Conservation (phyloP, 2,113 vertebrate genomes). For the Pluvialis apricaria region DNA sequence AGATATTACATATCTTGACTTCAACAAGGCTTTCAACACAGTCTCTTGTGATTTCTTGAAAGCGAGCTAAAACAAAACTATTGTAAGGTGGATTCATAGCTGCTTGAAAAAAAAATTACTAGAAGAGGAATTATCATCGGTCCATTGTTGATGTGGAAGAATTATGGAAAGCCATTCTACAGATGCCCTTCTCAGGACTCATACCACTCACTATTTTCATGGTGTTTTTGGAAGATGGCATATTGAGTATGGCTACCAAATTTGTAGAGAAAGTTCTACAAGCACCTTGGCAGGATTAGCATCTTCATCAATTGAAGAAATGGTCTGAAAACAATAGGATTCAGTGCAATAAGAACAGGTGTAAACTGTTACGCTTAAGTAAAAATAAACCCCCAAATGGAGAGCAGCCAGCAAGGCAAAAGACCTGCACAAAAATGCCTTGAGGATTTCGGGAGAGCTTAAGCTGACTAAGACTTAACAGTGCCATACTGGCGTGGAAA, state of each 20-base stretch:
- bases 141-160: background rate
- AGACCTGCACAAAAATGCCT: background rate
- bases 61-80: background rate
- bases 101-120: background rate
- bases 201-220: background rate
- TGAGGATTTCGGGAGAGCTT: background rate
- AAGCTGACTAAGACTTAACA: background rate
- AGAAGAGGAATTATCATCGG: background rate
- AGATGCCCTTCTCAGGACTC: background rate
- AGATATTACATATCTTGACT: slow-evolving; percentile 22
- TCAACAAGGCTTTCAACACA: background rate
- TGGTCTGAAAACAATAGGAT: background rate
- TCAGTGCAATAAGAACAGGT: background rate
- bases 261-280: background rate
- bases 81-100: background rate
- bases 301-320: background rate
- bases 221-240: background rate
- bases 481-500: background rate
- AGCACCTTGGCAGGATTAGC: background rate
- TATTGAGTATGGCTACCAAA: background rate
- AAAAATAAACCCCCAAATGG: background rate
- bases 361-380: background rate
- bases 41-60: background rate
- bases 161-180: background rate
- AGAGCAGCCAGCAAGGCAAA: background rate